Evolutionary conservation across 2,888 invertebrate genomes (phyloP), one percentile per base, ranked within the genome.

Genomic region (Fissipunctia ypsillon): DNA sequence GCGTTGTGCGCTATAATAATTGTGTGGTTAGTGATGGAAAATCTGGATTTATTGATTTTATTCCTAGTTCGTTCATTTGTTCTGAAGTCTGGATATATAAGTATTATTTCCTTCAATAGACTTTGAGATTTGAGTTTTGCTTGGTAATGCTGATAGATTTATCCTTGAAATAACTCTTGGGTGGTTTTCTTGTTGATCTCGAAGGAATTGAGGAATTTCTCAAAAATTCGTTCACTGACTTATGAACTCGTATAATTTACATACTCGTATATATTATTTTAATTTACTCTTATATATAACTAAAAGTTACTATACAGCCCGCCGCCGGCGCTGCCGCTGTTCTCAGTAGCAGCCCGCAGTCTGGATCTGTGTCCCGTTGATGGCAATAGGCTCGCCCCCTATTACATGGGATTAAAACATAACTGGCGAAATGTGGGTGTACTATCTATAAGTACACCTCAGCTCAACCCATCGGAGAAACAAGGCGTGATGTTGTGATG

Each of bases 1-100:
- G 69, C 52, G 22, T 35, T 7, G 25, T 28, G 19, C 14, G 25
- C n/a, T n/a, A 52, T 38, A 16, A 48, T n/a, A 73, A 56, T 69
- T 59, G 31, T 14, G 14, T 25, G 31, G 59, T 73, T 35, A 71
- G 6, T 41, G 25, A 14, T 25, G 1, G 38, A 31, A n/a, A 41
- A 48, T 54, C 22, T 1, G 9, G 25, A 16, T 43, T 64, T 69
- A 45, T 45, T 28, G 0, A 22, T 63, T 45, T 45, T 63, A 41
- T 45, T 43, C 12, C n/a, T n/a, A 22, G 3, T 5, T 54, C 9
- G 3, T 70, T 9, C 31, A 4, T 50, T n/a, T 22, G 19, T 10
- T 50, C 0, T 35, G 4, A 19, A 54, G 16, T 41, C 10, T 35
- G 7, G 19, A 22, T 35, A 7, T 22, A n/a, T n/a, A n/a, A n/a